These are phyloP conservation scores for Anthrax anthrax DNA, from an alignment of 2,888 invertebrate species.

Conservation along the genomic window DNA sequence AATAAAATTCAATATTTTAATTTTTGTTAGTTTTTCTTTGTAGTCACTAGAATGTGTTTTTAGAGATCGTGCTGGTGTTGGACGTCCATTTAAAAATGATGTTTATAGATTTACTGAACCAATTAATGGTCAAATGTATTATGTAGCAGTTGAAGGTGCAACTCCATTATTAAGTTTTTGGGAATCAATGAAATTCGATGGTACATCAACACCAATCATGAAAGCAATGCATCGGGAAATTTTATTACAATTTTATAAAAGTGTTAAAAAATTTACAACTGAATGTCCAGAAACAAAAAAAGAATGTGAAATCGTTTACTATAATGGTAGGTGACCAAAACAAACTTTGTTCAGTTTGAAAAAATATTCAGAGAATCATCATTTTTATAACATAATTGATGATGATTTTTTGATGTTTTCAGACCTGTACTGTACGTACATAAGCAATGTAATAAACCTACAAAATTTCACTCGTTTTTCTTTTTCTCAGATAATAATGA, in stretches of 20 bases:
- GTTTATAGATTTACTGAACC: conserved; percentile 20
- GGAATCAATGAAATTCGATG: conserved; percentile 18
- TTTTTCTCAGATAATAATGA: background rate
- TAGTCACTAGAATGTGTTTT: conserved; percentile 19
- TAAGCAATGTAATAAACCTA: too few species aligned
- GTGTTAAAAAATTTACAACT: conserved; percentile 18
- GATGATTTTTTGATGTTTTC: too few species aligned
- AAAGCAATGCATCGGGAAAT: conserved; percentile 24
- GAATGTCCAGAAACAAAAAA: conserved; percentile 22
- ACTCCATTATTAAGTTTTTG: conserved; percentile 27
- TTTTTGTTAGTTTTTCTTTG: background rate
- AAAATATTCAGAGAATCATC: background rate
- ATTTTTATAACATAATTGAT: too few species aligned
- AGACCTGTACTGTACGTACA: too few species aligned
- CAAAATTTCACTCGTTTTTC: too few species aligned
- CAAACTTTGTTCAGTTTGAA: background rate
- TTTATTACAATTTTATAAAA: conserved; percentile 22
- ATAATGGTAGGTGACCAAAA: conserved; percentile 18
- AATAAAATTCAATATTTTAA: background rate
- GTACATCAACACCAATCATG: conserved; percentile 23
- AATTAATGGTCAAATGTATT: conserved; percentile 20
- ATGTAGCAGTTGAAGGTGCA: conserved; percentile 26
- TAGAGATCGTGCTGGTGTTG: conserved; percentile 25
- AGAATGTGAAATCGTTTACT: conserved; percentile 21
- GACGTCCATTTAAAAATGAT: conserved; percentile 22